Evolutionary conservation across 2,888 invertebrate genomes (phyloP).

Genomic region (Lutraria lutraria): DNA sequence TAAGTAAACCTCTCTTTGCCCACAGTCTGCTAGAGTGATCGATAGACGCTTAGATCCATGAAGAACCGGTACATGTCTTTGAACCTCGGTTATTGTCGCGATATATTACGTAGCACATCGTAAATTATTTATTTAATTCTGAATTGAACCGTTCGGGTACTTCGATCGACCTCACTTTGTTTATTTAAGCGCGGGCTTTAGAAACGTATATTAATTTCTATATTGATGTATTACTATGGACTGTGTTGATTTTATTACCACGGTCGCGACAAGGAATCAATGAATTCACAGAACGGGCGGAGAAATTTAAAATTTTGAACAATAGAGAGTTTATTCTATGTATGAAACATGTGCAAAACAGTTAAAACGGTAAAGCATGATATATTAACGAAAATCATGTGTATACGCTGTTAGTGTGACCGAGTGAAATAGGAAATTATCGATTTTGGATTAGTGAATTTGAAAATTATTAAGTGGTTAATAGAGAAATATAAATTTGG

Average conservation of each 20-base stretch:
- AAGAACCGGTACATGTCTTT: constrained; percentile 14
- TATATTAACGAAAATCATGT: constrained; percentile 18
- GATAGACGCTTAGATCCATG: constrained; percentile 15
- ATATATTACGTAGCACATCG: constrained; percentile 41
- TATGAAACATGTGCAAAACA: constrained; percentile 22
- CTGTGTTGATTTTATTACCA: constrained; percentile 43
- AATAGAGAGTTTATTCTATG: constrained; percentile 6
- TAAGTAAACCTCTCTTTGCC: constrained; percentile 34
- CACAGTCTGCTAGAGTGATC: constrained; percentile 23
- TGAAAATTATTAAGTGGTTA: constrained; percentile 56
- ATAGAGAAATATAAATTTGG: constrained; percentile 8
- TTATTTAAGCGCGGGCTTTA: constrained; percentile 54
- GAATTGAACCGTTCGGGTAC: constrained; percentile 62
- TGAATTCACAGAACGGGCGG: background rate
- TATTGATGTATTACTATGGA: constrained; percentile 59
- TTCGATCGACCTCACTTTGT: constrained; percentile 57
- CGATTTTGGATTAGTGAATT: constrained; percentile 66
- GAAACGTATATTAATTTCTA: constrained; percentile 54
- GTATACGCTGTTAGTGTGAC: constrained; percentile 21
- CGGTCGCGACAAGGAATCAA: background rate
- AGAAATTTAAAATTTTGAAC: constrained; percentile 1
- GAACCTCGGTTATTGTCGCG: constrained; percentile 31
- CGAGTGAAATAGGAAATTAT: constrained; percentile 43
- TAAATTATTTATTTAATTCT: constrained; percentile 63
- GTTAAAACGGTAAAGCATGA: background rate